Conservation (phyloP, 2,797 vertebrate genomes). For the Pelobates cultripes region DNA sequence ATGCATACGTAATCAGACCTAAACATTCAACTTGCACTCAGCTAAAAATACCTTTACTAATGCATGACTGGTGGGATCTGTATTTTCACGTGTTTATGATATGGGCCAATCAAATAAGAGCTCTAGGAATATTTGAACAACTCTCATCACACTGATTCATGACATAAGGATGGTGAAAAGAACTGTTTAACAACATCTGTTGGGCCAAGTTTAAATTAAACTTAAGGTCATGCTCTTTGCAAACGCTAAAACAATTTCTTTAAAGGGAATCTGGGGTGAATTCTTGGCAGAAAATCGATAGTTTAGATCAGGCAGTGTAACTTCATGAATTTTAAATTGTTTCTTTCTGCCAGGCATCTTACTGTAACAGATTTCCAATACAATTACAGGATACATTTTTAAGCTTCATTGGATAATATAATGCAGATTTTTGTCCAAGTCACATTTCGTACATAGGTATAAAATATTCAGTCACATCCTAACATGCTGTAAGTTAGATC, state of each 20-base stretch:
- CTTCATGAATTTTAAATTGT: conserved; percentile 13
- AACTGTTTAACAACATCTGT: no score
- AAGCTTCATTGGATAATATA: conserved; percentile 41
- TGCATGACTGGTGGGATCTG: no score
- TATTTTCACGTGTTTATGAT: no score
- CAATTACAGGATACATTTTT: conserved; percentile 39
- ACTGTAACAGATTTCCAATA: conserved; percentile 36
- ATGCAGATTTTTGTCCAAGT: conserved; percentile 37
- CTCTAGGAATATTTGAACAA: no score
- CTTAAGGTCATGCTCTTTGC: no score
- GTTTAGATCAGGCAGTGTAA: conserved; percentile 24
- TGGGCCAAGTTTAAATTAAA: no score
- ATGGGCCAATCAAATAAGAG: no score
- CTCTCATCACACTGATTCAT: no score
- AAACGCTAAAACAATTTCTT: neutral
- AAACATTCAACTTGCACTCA: no score
- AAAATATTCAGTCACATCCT: neutral
- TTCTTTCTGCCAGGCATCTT: conserved; percentile 23
- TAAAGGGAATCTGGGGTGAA: neutral
- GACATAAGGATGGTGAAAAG: no score
- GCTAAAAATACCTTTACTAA: no score
- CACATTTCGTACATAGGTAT: conserved; percentile 22
- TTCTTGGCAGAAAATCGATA: conserved; percentile 12
- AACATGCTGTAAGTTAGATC: conserved; percentile 23
- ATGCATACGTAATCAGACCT: no score